Evolutionary conservation across 2,888 invertebrate genomes (phyloP), one percentile per base, ranked within the genome.

Genomic region (Zootermopsis nevadensis): DNA sequence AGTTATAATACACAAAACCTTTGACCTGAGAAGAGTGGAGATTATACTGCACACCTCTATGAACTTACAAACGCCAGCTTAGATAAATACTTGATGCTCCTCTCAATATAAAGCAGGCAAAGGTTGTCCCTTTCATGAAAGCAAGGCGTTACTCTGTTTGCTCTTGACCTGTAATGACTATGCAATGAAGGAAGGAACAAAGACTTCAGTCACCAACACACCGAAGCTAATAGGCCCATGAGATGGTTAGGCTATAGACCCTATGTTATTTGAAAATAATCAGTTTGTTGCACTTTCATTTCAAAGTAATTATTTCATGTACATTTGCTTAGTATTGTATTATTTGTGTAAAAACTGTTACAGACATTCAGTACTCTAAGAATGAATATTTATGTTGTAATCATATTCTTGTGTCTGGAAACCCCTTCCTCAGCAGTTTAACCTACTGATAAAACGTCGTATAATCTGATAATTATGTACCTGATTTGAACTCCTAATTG

Each of bases 31-130:
- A 60, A 55, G 60, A 12, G 8, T 1, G 60, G 3, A 27, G n/a
- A 27, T 60, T 60, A 60, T 60, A 60, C 7, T 7, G 60, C n/a
- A 27, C 60, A 60, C 2, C 60, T 27, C 60, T 60, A n/a, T 27
- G 60, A 27, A 60, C n/a, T n/a, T 60, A 27, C 60, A 7, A 60
- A 8, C n/a, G 60, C 60, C 0, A 27, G 69, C 31, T 69, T 69
- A 33, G 30, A 69, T 69, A 69, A 69, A 69, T 69, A 69, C 31
- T 69, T 33, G 12, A 69, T 69, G 33, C 22, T 30, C 22, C 33
- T 27, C 66, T 69, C 69, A 69, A 33, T 69, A 69, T 69, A 69
- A 69, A 69, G 69, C 69, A 69, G 69, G 69, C 69, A 69, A 69
- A 69, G 69, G 69, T 69, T 31, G 69, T 69, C 31, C 69, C 69